Percentiles rank a stretch among this genome's conserved stretches.
Conservation (phyloP, 2,113 vertebrate genomes). For the Zapus hudsonius region DNA sequence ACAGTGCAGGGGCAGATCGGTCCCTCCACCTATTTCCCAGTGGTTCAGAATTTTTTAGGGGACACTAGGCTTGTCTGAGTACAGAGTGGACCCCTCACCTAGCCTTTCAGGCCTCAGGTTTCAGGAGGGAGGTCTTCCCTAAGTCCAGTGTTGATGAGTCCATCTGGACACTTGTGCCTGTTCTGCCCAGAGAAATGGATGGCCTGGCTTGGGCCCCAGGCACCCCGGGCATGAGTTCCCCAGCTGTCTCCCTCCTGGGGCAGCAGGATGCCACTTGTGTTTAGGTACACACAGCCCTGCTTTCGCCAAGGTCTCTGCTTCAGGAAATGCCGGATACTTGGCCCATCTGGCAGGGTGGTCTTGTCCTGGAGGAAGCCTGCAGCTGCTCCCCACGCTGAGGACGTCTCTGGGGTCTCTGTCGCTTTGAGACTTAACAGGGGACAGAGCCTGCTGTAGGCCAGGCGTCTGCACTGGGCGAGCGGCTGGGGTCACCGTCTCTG, state of each 20-base stretch:
- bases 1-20: neutral
- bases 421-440: neutral
- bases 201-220: neutral
- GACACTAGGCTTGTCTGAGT: neutral
- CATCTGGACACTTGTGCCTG: neutral
- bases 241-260: neutral
- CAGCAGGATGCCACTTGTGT: neutral
- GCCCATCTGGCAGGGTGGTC: neutral
- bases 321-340: conserved; percentile 9
- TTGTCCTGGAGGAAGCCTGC: neutral
- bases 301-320: conserved; percentile 41
- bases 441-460: neutral
- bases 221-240: conserved; percentile 5
- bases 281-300: neutral
- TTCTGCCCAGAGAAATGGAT: neutral
- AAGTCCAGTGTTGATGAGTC: neutral
- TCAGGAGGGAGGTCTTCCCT: neutral
- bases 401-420: neutral
- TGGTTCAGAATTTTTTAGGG: neutral
- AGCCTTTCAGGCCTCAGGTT: neutral
- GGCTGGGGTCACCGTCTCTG: neutral
- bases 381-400: neutral
- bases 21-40: neutral
- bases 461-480: neutral
- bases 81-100: neutral